phyloP scores from a whole-genome alignment of 2,113 vertebrate species.

The Platichthys flesus region DNA sequence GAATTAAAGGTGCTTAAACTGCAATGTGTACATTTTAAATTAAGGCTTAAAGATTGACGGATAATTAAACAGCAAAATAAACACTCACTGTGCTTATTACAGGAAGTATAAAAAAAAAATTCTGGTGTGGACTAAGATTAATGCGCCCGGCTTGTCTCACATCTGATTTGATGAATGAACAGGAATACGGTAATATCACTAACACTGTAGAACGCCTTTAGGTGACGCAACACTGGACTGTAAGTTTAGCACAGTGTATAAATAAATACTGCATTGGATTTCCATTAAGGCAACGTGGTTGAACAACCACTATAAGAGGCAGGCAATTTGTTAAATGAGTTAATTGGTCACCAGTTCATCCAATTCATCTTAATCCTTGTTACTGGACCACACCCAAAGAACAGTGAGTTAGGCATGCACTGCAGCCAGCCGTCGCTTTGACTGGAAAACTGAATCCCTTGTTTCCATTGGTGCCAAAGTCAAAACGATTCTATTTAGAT shows the following conservation, averaged over 20 bases:
- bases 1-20: not conserved
- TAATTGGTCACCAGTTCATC: conserved; percentile 80
- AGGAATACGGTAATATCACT: conserved; percentile 51
- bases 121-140: conserved; percentile 52
- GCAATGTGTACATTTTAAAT: conserved; percentile 4
- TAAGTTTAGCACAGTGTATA: conserved; percentile 57
- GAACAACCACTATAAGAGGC: conserved; percentile 71
- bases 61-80: conserved; percentile 22
- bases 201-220: conserved; percentile 40
- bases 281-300: conserved; percentile 76
- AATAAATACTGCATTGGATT: conserved; percentile 75
- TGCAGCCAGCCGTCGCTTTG: conserved; percentile 56
- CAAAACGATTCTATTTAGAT: conserved; percentile 27
- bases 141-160: conserved; percentile 53
- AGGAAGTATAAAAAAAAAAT: conserved; percentile 35
- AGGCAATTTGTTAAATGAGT: conserved; percentile 79
- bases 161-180: conserved; percentile 69
- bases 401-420: conserved; percentile 52
- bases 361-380: conserved; percentile 75
- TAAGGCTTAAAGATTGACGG: not conserved
- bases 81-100: conserved; percentile 39
- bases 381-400: conserved; percentile 78
- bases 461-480: conserved; percentile 9
- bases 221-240: conserved; percentile 46
- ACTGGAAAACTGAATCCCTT: conserved; percentile 34